Conservation (phyloP, 2,113 vertebrate genomes). For the Pycnonotus jocosus region DNA sequence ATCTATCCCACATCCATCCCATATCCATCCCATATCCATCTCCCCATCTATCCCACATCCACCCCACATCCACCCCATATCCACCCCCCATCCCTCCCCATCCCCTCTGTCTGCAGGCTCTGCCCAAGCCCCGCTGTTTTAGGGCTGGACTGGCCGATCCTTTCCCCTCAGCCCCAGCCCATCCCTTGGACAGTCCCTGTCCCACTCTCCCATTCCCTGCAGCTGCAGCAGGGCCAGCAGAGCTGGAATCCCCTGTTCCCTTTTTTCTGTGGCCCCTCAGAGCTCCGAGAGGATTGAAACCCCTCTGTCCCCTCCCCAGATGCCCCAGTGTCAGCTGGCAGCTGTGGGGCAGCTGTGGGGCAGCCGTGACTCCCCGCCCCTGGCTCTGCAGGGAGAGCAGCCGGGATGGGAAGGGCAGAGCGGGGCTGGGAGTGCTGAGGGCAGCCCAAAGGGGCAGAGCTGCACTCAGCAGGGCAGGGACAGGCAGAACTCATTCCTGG, state of each 20-base stretch:
- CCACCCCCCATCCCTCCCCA: rapidly evolving
- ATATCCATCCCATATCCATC: neutral
- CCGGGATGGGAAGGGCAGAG: neutral
- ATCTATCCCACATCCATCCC: neutral
- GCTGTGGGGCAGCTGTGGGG: neutral
- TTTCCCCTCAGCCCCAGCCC: neutral
- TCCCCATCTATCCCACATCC: rapidly evolving
- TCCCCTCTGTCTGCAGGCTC: neutral
- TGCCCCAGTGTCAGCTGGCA: neutral
- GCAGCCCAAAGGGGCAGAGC: neutral
- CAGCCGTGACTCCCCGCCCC: neutral
- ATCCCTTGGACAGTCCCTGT: neutral
- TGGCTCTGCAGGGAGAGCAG: neutral
- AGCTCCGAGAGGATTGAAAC: neutral
- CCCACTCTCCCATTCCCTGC: neutral
- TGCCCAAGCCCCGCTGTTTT: neutral
- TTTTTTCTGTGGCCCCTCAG: neutral
- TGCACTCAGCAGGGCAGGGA: neutral
- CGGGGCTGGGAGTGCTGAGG: neutral
- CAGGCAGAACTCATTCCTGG: neutral
- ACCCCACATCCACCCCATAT: rapidly evolving
- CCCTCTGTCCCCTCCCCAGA: neutral
- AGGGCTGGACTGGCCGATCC: neutral
- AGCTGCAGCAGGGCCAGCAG: neutral
- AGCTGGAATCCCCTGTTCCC: neutral